A percentile compares a stretch with the other conserved stretches of the same genome.
Conservation (phyloP, 2,113 vertebrate species). For the Larimichthys crocea region DNA sequence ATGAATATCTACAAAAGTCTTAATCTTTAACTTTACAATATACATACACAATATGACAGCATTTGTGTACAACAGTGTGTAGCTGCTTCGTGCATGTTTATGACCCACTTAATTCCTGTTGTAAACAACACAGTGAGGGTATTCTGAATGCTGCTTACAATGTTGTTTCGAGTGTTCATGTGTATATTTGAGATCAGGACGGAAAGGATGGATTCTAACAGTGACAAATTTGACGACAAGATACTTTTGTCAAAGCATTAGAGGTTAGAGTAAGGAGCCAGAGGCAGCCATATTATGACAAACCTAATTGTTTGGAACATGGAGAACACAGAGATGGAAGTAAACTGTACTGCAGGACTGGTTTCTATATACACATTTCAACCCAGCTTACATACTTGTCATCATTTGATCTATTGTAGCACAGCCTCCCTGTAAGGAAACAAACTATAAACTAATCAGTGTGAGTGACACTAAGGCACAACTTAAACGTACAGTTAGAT, state of each 20-base stretch:
- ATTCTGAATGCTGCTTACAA: not conserved
- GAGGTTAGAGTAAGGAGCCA: not conserved
- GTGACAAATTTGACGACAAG: not conserved
- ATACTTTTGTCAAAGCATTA: not conserved
- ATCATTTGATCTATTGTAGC: too few species aligned
- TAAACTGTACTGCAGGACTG: not conserved
- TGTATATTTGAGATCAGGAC: not conserved
- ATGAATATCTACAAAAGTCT: not conserved
- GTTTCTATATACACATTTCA: too few species aligned
- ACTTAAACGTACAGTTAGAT: too few species aligned
- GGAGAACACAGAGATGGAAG: not conserved
- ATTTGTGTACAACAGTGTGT: not conserved
- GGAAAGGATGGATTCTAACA: not conserved
- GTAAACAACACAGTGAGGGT: not conserved
- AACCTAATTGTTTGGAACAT: not conserved
- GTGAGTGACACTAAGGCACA: not conserved
- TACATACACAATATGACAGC: not conserved
- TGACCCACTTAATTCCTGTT: not conserved
- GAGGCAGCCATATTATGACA: not conserved
- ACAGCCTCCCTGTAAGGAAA: too few species aligned
- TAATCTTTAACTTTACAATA: too few species aligned
- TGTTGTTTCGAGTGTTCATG: not conserved
- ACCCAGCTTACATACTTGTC: too few species aligned
- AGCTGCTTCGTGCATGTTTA: not conserved
- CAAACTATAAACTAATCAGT: too few species aligned